phyloP scores from a whole-genome alignment of 1,140 invertebrate species.

The Ceratoteleas bidentatus region DNA sequence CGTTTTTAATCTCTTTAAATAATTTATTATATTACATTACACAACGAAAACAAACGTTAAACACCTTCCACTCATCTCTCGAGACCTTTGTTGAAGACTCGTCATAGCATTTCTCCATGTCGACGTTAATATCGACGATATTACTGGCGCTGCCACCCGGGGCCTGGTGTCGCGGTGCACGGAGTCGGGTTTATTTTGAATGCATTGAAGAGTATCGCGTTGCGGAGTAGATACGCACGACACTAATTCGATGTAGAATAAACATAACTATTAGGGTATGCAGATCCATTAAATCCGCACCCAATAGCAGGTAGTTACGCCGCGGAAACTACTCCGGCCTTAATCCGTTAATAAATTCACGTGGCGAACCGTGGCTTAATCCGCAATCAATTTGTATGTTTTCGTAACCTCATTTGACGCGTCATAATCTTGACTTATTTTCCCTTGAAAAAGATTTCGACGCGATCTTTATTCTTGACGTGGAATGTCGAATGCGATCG shows the following conservation, averaged over 20 bases:
- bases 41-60: no score
- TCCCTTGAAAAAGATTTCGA: no score
- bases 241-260: slow-evolving; percentile 34
- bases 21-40: no score
- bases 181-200: slow-evolving; percentile 41
- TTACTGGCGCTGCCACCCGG: not conserved
- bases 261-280: slow-evolving; percentile 42
- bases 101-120: slow-evolving; percentile 14
- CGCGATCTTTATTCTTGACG: no score
- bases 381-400: slow-evolving; percentile 20
- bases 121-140: slow-evolving; percentile 22
- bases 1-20: no score
- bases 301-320: slow-evolving; percentile 20
- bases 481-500: no score
- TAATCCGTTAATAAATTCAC: slow-evolving; percentile 38
- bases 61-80: no score
- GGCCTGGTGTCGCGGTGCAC: not conserved
- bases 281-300: slow-evolving; percentile 23
- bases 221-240: slow-evolving; percentile 24
- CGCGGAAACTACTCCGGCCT: slow-evolving; percentile 19
- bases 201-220: slow-evolving; percentile 20
- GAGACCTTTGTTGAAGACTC: slow-evolving; percentile 23
- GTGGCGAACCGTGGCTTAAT: slow-evolving; percentile 23
- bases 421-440: slow-evolving; percentile 22
- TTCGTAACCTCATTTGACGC: slow-evolving; percentile 28